These are phyloP conservation scores for Hiodon tergisus DNA, from an alignment of 2,113 vertebrate genomes.

Conservation along the genomic window DNA sequence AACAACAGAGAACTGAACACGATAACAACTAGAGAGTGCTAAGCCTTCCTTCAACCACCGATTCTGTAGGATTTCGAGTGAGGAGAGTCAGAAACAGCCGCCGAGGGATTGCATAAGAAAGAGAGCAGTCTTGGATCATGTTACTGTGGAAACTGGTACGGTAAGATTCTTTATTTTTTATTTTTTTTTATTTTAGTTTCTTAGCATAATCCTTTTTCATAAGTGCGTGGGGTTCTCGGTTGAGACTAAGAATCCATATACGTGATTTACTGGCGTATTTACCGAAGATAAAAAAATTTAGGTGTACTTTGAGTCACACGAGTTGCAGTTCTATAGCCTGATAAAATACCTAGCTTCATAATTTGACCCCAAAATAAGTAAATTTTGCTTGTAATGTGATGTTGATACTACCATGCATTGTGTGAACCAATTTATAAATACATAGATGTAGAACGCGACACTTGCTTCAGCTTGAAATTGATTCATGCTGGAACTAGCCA, in stretches of 20 bases:
- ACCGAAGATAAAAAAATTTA: not conserved
- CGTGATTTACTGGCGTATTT: not conserved
- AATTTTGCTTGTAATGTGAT: too few relatives aligned
- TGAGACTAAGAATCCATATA: not conserved
- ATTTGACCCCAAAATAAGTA: not conserved
- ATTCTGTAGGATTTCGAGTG: not conserved
- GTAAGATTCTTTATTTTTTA: constrained; percentile 42
- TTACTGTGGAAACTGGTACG: constrained; percentile 54
- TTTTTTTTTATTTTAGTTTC: not conserved
- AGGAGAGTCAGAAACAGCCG: constrained; percentile 27
- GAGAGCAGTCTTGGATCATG: constrained; percentile 46
- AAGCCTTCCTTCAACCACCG: constrained; percentile 14
- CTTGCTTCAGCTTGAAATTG: too few relatives aligned
- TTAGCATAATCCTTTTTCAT: not conserved
- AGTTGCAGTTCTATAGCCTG: not conserved
- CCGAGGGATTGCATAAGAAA: constrained; percentile 29
- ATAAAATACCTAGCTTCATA: not conserved
- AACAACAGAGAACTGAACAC: constrained; percentile 18
- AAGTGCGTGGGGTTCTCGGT: not conserved
- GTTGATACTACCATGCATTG: not conserved
- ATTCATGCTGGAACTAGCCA: constrained; percentile 4
- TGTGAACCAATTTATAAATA: too few relatives aligned
- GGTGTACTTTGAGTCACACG: constrained; percentile 17
- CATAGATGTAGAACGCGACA: not conserved
- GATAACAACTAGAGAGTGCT: constrained; percentile 5